Evolutionary conservation across 2,113 vertebrate genomes (phyloP).

Genomic region (Globicephala melas): DNA sequence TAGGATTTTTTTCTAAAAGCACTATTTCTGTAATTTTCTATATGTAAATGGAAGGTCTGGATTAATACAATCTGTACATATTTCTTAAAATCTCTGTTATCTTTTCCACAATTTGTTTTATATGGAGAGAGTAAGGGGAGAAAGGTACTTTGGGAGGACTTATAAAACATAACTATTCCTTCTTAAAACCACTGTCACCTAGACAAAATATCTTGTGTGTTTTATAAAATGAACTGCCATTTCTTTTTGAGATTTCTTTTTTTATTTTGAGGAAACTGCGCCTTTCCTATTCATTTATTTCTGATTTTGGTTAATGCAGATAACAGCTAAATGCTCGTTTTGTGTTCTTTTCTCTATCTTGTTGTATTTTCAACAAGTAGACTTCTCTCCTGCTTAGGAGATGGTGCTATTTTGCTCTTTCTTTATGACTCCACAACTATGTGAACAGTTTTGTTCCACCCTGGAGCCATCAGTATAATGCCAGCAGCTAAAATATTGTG

Average conservation of each 20-base stretch:
- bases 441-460: background rate
- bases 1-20: background rate
- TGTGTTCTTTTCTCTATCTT: background rate
- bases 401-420: background rate
- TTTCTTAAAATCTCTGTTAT: constrained; percentile 6
- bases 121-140: background rate
- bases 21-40: background rate
- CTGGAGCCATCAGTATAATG: background rate
- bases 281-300: background rate
- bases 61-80: background rate
- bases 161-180: background rate
- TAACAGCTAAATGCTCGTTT: background rate
- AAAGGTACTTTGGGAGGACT: background rate
- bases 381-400: background rate
- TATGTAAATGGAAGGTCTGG: background rate
- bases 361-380: background rate
- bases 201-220: background rate
- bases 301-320: background rate
- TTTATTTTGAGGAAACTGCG: constrained; percentile 26
- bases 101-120: constrained; percentile 15
- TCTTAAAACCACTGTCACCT: background rate
- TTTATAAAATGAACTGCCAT: background rate
- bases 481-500: background rate
- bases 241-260: background rate
- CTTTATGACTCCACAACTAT: background rate